Conservation (phyloP, 2,113 vertebrate species). For the Coregonus clupeaformis region DNA sequence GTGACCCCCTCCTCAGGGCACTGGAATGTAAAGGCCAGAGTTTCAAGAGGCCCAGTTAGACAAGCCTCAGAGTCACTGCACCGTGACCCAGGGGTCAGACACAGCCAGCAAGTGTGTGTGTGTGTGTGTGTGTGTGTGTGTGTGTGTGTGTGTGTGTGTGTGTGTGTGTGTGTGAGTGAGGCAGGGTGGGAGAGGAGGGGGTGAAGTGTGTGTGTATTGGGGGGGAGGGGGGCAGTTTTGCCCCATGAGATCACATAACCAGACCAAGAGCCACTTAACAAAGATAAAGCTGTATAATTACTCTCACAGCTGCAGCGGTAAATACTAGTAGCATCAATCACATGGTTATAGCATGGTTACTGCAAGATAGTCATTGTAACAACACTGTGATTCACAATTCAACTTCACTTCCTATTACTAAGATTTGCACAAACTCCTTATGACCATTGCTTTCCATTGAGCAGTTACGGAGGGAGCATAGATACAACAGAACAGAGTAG, state of each 20-base stretch:
- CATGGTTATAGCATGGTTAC: too few relatives aligned
- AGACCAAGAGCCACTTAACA: constrained; percentile 45
- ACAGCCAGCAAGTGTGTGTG: constrained; percentile 39
- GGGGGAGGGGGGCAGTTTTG: constrained; percentile 23
- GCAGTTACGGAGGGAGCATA: neutral
- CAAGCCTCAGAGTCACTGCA: constrained; percentile 94
- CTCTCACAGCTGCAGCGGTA: neutral
- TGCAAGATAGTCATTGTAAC: too few relatives aligned
- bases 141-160: neutral
- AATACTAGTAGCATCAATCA: too few relatives aligned
- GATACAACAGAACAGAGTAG: neutral
- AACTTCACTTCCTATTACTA: too few relatives aligned
- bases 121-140: too few relatives aligned
- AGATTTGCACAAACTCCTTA: neutral
- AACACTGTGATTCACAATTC: too few relatives aligned
- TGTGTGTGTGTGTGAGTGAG: neutral
- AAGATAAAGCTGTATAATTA: constrained; percentile 30
- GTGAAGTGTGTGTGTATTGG: constrained; percentile 12
- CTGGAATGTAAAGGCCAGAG: constrained; percentile 92
- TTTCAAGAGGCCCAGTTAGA: constrained; percentile 91
- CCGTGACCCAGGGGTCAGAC: constrained; percentile 91
- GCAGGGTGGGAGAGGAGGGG: neutral
- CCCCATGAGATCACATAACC: constrained; percentile 57
- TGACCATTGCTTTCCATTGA: neutral
- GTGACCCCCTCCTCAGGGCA: constrained; percentile 81